phyloP scores from a whole-genome alignment of 2,113 vertebrate genomes.

The Anarrhichthys ocellatus region DNA sequence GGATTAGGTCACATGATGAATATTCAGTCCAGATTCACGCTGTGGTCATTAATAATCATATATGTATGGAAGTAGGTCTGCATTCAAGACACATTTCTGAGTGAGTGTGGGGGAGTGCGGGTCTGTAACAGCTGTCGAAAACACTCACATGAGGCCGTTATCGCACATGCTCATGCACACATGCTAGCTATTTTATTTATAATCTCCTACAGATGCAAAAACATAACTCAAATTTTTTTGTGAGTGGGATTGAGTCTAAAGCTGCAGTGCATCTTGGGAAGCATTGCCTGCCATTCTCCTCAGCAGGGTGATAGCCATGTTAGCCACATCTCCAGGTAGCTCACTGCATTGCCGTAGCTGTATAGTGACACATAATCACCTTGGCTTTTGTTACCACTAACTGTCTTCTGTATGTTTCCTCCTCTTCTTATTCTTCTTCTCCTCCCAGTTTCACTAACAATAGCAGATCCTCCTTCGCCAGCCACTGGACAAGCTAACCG shows the following conservation, averaged over 20 bases:
- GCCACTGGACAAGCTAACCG: constrained; percentile 51
- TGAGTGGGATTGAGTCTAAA: background rate
- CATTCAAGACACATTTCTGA: background rate
- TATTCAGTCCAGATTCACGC: constrained; percentile 47
- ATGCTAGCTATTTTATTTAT: background rate
- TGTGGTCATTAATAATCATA: constrained; percentile 49
- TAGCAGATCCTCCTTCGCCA: constrained; percentile 29
- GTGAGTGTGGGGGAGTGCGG: background rate
- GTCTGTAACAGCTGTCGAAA: background rate
- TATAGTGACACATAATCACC: background rate
- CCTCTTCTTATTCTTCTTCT: background rate
- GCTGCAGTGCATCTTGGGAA: constrained; percentile 6
- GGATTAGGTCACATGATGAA: constrained; percentile 51
- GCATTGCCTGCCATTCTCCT: background rate
- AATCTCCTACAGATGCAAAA: background rate
- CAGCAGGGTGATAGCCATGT: background rate
- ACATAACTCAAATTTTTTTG: background rate
- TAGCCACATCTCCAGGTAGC: background rate
- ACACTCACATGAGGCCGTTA: background rate
- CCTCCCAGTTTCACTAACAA: constrained; percentile 32
- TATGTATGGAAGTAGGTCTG: constrained; percentile 37
- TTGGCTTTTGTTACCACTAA: background rate
- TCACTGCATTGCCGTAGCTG: background rate
- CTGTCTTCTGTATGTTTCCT: background rate
- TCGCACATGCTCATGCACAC: background rate